Base-by-base conservation (phyloP, 2,797 vertebrate species). In the Acanthurus leucopareius region DNA sequence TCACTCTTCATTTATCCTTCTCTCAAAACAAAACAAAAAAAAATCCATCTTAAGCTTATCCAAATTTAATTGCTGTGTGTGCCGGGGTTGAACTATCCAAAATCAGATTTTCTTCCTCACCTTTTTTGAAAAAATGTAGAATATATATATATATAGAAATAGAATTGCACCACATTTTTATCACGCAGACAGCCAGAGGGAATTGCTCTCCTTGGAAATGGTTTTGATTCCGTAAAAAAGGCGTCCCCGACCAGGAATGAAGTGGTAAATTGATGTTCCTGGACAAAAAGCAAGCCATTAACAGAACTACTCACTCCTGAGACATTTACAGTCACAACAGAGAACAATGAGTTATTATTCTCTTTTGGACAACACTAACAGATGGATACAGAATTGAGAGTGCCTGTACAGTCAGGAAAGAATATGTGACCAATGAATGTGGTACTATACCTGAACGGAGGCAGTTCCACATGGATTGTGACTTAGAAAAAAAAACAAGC, bases 231-330 rank as follows among this genome's bases (percentile, higher is more conserved):
- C 59, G 45, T 48, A 65, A 84, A 79, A 91, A 40, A n/a, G n/a
- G 57, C 63, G 61, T 81, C 72, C 64, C 75, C 69, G 48, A 83
- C 52, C 68, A 69, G 42, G 62, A 77, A 58, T 72, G 25, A 79
- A 79, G 76, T 7, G 45, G 56, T 48, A 81, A 86, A 85, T 57
- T 73, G 73, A 84, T 83, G 60, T 84, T 73, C 67, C 75, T 62
- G 44, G 73, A 77, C 64, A 28, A 79, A 84, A 84, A 84, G 72
- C 67, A 74, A 79, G 66, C 22, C 65, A 66, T 79, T 83, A 86
- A 81, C 77, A 54, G 52, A 81, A 69, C 51, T 40, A 49, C 52
- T 69, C 54, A 40, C 82, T 77, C 69, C 73, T 61, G 48, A 82
- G 71, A 82, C 62, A 45, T 38, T 38, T 63, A 69, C 38, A 11